Base-by-base conservation (phyloP, 2,888 invertebrate genomes). In the Coelinius sp. region DNA sequence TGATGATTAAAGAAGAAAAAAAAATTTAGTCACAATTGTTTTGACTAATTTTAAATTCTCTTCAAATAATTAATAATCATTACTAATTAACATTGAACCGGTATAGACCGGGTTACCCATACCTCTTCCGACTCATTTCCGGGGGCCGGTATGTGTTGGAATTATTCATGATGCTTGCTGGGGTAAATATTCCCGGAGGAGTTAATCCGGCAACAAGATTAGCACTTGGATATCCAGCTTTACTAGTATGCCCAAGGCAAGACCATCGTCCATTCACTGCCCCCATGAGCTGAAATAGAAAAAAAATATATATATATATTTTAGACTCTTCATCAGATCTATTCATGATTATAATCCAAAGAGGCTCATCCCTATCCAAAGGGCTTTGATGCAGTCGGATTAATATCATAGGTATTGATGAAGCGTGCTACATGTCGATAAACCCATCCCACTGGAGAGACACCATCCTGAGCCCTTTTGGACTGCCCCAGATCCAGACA, bases 381-480 rank as follows among this genome's bases (percentile, higher is more conserved):
- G 46, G 20, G 46, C 20, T 20, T 49, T 49, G 20, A 20, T 8
- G 46, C 20, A 49, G 81, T 74, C 82, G 81, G 79, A 80, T 84
- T 82, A 83, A 81, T 81, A 82, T 83, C 83, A 81, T 80, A 83
- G 81, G 81, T 82, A 82, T 82, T 82, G 82, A 83, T 81, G 83
- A 82, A 81, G 78, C 79, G 76, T 80, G 67, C 73, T 72, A 14
- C 31, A 24, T 52, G 68, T 52, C 74, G 74, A 77, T 75, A 67
- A 70, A 68, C 49, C 70, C 65, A 63, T 41, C 59, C 53, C 53
- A 25, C n/a, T 20, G 59, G 59, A 59, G 31, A 31, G 53, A 22
- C 20, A 53, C 41, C 41, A n/a, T 41, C n/a, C n/a, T 1, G n/a
- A 41, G 17, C 27, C 67, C 63, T 69, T 70, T 6, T 66, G 44